Evolutionary conservation across 2,113 vertebrate genomes (phyloP), one percentile per base, ranked within the genome.

Genomic region (Psettodes erumei): DNA sequence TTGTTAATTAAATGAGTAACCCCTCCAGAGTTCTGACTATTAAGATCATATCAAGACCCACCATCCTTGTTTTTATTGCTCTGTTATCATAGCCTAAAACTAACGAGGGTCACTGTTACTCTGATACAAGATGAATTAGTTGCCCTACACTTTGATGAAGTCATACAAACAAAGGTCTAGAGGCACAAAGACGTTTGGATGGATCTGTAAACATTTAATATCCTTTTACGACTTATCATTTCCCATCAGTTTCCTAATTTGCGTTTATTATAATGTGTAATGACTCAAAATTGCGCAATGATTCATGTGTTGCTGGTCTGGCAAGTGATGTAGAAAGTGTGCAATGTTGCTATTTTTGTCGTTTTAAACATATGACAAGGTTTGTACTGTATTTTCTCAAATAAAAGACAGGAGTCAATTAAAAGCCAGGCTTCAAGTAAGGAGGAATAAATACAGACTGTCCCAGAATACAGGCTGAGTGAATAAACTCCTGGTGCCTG

Each of bases 191-290:
- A 59, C 30, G 37, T 27, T 43, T 56, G 27, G 18, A 33, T 47
- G 2, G n/a, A 48, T 38, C 37, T 32, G 50, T 48, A 42, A 71
- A 63, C 33, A 58, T 37, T 40, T 33, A 7, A 61, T 48, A 73
- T 70, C 1, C 28, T 64, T 55, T 19, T 33, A 5, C 47, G 64
- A n/a, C 45, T 10, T 25, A 48, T 69, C 35, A n/a, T 37, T 48
- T 51, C 60, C n/a, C 19, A 48, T 70, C 59, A 45, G 42, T 70
- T 61, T 54, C 32, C 55, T 75, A 33, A 60, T 63, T 64, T 23
- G 54, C 58, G n/a, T 38, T n/a, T 2, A 40, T 16, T 7, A 27
- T 68, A 23, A 42, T 21, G 35, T 21, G 51, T 35, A 30, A 43
- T 48, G 19, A 42, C 42, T 50, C 40, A 12, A 40, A 25, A 71